Evolutionary conservation across 2,888 invertebrate species (phyloP), one percentile per base, ranked within the genome.

Genomic region (Anoplius nigerrimus): DNA sequence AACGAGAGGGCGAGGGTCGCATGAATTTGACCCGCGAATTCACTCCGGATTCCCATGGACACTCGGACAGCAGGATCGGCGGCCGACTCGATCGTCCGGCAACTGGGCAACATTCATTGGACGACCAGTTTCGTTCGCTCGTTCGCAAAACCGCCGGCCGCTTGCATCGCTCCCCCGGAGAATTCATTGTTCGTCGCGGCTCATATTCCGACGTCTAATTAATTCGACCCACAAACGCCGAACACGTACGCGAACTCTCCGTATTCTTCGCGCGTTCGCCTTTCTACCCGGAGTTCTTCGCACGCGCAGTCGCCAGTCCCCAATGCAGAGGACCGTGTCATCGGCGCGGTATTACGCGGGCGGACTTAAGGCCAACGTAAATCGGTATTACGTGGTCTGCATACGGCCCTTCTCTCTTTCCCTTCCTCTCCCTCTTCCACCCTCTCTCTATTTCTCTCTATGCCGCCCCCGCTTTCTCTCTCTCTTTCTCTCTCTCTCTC

Each of bases 41-140:
- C 42, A n/a, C 20, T 45, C 56, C 43, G 55, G 71, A 75, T 74
- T 66, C 70, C 66, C 78, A 63, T 71, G 72, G 72, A 73, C 73
- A 69, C 66, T 48, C n/a, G n/a, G n/a, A n/a, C n/a, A n/a, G n/a
- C n/a, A n/a, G n/a, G n/a, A n/a, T n/a, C n/a, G 56, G 43, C 52
- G 24, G 34, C 52, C 42, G 68, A 56, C 60, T 55, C 67, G 68
- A 67, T 77, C 77, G 67, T 63, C 66, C 52, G 63, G 51, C 59
- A n/a, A 55, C 57, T 77, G 70, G n/a, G 72, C 72, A 72, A 64
- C 65, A 62, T 54, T 59, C 66, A 34, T 52, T 55, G n/a, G n/a
- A n/a, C n/a, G 67, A 61, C 58, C 67, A 45, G 62, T 54, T 69
- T 58, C 53, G 60, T 66, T 52, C 64, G 62, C 70, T 62, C 61